Conservation (phyloP, 2,888 invertebrate species). For the Mesorhabditis sp. region DNA sequence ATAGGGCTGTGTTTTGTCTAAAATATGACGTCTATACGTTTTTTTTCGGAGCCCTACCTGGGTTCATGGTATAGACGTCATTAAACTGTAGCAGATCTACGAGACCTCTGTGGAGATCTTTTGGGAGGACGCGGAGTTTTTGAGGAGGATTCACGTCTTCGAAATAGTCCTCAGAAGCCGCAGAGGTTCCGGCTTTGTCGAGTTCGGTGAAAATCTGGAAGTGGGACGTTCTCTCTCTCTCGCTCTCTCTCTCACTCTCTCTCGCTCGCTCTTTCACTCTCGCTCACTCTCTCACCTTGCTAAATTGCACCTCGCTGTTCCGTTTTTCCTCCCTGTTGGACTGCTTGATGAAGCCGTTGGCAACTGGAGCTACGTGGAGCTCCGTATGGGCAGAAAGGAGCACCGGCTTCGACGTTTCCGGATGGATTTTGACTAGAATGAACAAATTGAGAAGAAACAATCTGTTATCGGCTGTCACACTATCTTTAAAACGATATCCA, state of each 20-base stretch:
- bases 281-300: neutral
- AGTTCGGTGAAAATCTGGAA: neutral
- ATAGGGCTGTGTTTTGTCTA: neutral
- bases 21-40: neutral
- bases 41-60: neutral
- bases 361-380: slow-evolving; percentile 26
- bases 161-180: neutral
- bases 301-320: neutral
- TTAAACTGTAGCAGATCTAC: neutral
- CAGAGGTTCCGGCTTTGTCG: neutral
- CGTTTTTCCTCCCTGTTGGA: neutral
- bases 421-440: slow-evolving; percentile 31
- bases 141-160: neutral
- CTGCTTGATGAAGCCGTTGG: slow-evolving; percentile 8
- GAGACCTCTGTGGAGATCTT: neutral
- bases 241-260: too few relatives aligned
- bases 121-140: neutral
- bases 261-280: too few relatives aligned
- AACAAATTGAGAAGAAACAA: too few relatives aligned
- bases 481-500: too few relatives aligned
- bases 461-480: too few relatives aligned
- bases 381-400: slow-evolving; percentile 31
- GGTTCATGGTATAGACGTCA: slow-evolving; percentile 1
- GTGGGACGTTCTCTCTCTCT: too few relatives aligned
- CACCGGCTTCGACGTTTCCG: slow-evolving; percentile 26